Percentiles rank a stretch among this genome's conserved stretches.
Conservation (phyloP, 2,113 vertebrate genomes). For the Odontesthes bonariensis region DNA sequence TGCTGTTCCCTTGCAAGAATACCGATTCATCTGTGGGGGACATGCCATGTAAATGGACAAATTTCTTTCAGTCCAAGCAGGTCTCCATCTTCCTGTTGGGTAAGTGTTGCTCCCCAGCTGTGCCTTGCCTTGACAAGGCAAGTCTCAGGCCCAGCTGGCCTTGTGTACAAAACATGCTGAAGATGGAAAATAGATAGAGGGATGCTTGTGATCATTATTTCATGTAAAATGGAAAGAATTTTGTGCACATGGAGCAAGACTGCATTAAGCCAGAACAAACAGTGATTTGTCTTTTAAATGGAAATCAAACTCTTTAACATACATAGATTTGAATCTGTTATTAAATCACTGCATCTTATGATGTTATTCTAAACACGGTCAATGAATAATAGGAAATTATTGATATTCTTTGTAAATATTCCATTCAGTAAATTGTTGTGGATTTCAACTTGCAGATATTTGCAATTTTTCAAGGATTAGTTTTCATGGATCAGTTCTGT, state of each 20-base stretch:
- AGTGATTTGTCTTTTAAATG: no score
- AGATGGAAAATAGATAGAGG: constrained; percentile 30
- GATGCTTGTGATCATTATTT: constrained; percentile 14
- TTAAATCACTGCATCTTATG: no score
- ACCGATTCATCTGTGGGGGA: constrained; percentile 50
- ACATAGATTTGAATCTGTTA: no score
- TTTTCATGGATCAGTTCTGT: not conserved
- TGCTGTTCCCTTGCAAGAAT: constrained; percentile 51
- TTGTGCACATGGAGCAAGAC: not conserved
- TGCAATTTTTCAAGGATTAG: not conserved
- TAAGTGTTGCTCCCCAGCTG: constrained; percentile 39
- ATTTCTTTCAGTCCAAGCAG: constrained; percentile 39
- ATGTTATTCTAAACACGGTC: no score
- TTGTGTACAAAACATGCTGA: constrained; percentile 40
- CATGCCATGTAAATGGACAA: constrained; percentile 39
- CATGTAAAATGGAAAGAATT: constrained; percentile 1
- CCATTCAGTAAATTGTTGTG: no score
- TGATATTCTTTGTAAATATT: no score
- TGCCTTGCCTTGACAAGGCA: constrained; percentile 9
- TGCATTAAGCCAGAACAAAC: no score
- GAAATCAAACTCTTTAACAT: no score
- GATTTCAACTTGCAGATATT: not conserved
- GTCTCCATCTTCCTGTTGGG: constrained; percentile 54
- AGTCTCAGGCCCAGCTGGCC: constrained; percentile 45
- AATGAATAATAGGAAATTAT: no score